phyloP scores from a whole-genome alignment of 1,140 invertebrate species.

The Watersipora subatra region DNA sequence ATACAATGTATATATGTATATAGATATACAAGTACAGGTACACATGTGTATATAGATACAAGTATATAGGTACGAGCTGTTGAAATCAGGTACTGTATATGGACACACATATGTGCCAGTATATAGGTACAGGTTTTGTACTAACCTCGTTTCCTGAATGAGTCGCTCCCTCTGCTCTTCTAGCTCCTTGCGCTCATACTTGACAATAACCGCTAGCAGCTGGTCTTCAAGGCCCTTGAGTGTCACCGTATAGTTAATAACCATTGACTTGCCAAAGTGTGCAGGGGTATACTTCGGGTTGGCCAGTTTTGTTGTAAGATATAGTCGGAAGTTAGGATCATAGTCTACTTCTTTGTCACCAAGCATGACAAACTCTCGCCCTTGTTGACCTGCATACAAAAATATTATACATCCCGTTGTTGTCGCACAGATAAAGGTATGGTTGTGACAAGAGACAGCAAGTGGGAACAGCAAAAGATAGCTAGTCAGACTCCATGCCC shows the following conservation, averaged over 20 bases:
- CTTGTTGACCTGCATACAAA: conserved; percentile 46
- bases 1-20: too few relatives aligned
- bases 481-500: too few relatives aligned
- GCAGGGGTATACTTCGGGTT: conserved; percentile 72
- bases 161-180: conserved; percentile 51
- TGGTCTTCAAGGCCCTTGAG: conserved; percentile 71
- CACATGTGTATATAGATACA: too few relatives aligned
- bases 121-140: too few relatives aligned
- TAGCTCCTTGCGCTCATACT: conserved; percentile 52
- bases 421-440: too few relatives aligned
- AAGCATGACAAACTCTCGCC: conserved; percentile 51
- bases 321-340: conserved; percentile 69
- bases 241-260: conserved; percentile 83
- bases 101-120: too few relatives aligned
- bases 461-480: too few relatives aligned
- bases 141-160: conserved; percentile 56
- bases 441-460: too few relatives aligned
- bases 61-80: too few relatives aligned
- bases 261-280: conserved; percentile 66
- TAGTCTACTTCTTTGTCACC: conserved; percentile 47
- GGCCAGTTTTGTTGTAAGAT: conserved; percentile 70
- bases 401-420: too few relatives aligned
- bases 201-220: conserved; percentile 68
- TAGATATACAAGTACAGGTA: too few relatives aligned
- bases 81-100: too few relatives aligned